Base-by-base conservation (phyloP, 2,888 invertebrate species). In the Poecilus cupreus region DNA sequence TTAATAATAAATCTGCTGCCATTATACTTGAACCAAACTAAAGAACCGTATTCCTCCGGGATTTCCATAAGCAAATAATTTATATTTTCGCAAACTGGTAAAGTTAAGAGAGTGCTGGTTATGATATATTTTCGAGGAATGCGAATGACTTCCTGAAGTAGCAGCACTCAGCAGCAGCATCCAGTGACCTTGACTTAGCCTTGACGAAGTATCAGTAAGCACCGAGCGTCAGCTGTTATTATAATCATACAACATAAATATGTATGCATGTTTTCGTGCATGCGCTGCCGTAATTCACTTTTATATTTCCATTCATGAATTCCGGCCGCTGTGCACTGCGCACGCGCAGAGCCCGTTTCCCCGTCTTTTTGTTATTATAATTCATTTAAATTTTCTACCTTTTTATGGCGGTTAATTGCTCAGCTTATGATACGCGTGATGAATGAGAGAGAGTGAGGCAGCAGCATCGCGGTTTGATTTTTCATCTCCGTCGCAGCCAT, bases 231-330 rank as follows among this genome's bases (percentile, higher is more conserved):
- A 78, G 60, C 78, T 78, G 78, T 46, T 78, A 68, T 64, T 78
- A 78, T 78, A 78, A 78, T 78, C 68, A 78, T 78, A 78, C 57
- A 22, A 57, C 60, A 77, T 77, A 77, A 77, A 77, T 78, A 78
- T 78, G 64, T 78, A 78, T 78, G 24, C 78, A 78, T 78, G 64
- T 60, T 78, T 78, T 76, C 37, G 26, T 51, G 57, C 32, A 24
- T 60, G 32, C 60, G 46, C n/a, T 46, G 32, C 32, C 39, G 78
- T 46, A 78, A 78, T 78, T 43, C 60, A 16, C 78, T 68, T 78
- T 68, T 68, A 77, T 77, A 78, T 51, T 49, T 70, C 70, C 79
- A 79, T 79, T 79, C 79, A 79, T 68, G 68, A 68, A 68, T 68
- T 39, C 24, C 8, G 24, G 11, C 26, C 32, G 22, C 68, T 46